Base-by-base conservation (phyloP, 2,888 invertebrate species). In the Mantis religiosa region DNA sequence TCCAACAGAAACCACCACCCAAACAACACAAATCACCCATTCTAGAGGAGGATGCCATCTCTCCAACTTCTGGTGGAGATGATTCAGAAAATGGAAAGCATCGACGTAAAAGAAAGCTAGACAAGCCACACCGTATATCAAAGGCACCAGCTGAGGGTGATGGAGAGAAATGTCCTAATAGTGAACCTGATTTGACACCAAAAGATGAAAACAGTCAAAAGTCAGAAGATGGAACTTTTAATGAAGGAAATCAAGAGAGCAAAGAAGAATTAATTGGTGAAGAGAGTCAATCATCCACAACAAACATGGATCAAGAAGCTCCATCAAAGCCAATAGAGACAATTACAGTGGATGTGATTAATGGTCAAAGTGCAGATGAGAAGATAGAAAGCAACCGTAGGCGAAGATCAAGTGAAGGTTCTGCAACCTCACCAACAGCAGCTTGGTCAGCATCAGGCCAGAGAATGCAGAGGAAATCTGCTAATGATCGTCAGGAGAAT, bases 41-140 rank as follows among this genome's bases (percentile, higher is more conserved):
- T 82, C 47, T n/a, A 89, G 94, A 93, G 90, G 94, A 95, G 6
- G 95, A 95, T 89, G 94, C 94, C 0, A 93, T 94, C 1, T 95
- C 95, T 3, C 94, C 94, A 9, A 93, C 93, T 82, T 95, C 95
- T 3, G 94, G 94, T 12, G 95, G 95, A 90, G 95, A 95, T 91
- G 95, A 95, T 81, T 94, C 95, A 89, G 95, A 95, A 91, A 95
- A 95, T 83, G 95, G 94, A 88, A 96, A 95, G 91, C 95, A 95
- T 90, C 93, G 95, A 82, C 93, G 95, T 89, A 96, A 95, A 92
- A 93, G 95, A 87, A 95, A 95, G 91, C 94, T 95, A 4, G 95
- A 94, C 90, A 95, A 95, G 92, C 95, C 95, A 0, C 93, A 88
- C 89, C 93, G 95, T 88, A 92, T 95, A 88, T 92, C 94, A 41